Percentiles rank a stretch among this genome's conserved stretches.
Conservation (phyloP, 2,888 invertebrate genomes). For the Arge pagana region DNA sequence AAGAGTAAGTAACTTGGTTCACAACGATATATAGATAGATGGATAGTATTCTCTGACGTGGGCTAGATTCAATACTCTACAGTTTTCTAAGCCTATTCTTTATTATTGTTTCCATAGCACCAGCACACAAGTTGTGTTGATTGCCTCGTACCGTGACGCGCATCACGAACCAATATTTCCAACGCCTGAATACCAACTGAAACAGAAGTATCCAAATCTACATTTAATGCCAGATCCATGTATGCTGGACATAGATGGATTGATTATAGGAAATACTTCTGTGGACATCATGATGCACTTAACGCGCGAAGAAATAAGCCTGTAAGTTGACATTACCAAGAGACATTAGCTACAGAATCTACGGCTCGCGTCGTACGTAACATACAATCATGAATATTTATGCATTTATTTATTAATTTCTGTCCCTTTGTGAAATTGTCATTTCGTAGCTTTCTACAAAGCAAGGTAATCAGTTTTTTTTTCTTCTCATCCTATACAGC, state of each 20-base stretch:
- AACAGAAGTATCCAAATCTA: constrained; percentile 63
- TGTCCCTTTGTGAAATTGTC: too few species aligned
- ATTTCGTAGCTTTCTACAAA: neutral
- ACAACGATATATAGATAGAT: too few species aligned
- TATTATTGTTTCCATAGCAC: constrained; percentile 56
- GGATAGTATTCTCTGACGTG: neutral
- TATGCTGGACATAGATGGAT: constrained; percentile 74
- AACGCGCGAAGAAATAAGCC: constrained; percentile 76
- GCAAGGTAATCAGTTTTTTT: constrained; percentile 10
- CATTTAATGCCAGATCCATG: constrained; percentile 82
- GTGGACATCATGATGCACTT: constrained; percentile 84
- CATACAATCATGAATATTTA: neutral
- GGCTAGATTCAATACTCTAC: neutral
- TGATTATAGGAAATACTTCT: constrained; percentile 79
- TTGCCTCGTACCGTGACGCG: constrained; percentile 77
- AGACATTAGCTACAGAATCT: too few species aligned
- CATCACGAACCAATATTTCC: constrained; percentile 83
- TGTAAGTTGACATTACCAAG: constrained; percentile 60
- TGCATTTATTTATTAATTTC: constrained; percentile 15
- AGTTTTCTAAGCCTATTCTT: constrained; percentile 1
- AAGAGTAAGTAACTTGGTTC: constrained; percentile 60
- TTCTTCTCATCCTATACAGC: constrained; percentile 50
- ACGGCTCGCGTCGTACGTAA: neutral
- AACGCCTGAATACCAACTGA: constrained; percentile 71
- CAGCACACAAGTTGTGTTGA: constrained; percentile 73